Evolutionary conservation across 2,797 vertebrate genomes (phyloP).

Genomic region (Nannoperca australis): DNA sequence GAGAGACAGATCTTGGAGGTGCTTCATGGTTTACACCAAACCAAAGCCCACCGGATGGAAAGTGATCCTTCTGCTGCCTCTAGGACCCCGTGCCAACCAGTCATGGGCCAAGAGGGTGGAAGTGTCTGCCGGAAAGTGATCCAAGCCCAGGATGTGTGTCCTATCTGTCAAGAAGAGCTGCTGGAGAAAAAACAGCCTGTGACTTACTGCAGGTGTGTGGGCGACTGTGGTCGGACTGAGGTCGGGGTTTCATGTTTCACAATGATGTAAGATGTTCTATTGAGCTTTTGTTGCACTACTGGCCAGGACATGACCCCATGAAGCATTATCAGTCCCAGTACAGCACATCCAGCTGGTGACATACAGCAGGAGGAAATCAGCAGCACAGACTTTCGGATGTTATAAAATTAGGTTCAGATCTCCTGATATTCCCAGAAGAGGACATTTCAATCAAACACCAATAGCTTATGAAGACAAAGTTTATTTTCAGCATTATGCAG

Average conservation of each 20-base stretch:
- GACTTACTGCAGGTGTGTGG: slow-evolving; percentile 83
- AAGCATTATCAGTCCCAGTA: neutral
- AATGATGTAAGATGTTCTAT: slow-evolving; percentile 7
- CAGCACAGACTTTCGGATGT: slow-evolving; percentile 36
- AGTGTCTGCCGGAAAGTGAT: slow-evolving; percentile 71
- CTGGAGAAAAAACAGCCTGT: slow-evolving; percentile 82
- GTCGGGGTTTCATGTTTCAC: slow-evolving; percentile 11
- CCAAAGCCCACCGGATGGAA: slow-evolving; percentile 31
- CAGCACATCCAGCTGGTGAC: slow-evolving; percentile 44
- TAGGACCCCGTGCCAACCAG: neutral
- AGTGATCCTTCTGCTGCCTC: neutral
- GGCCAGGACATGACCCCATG: slow-evolving; percentile 44
- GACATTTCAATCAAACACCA: slow-evolving; percentile 7
- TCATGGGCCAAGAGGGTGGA: slow-evolving; percentile 42
- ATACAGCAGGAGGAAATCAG: slow-evolving; percentile 24
- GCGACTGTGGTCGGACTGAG: neutral
- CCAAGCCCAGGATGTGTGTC: slow-evolving; percentile 81
- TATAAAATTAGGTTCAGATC: slow-evolving; percentile 18
- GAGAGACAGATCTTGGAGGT: slow-evolving; percentile 84
- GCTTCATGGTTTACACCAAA: slow-evolving; percentile 71
- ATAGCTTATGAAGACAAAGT: neutral
- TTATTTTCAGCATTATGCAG: neutral
- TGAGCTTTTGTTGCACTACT: slow-evolving; percentile 20
- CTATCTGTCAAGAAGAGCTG: slow-evolving; percentile 85
- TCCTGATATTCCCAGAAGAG: slow-evolving; percentile 16